Evolutionary conservation across 2,888 invertebrate genomes (phyloP).

Genomic region (Leptogaster cylindrica): DNA sequence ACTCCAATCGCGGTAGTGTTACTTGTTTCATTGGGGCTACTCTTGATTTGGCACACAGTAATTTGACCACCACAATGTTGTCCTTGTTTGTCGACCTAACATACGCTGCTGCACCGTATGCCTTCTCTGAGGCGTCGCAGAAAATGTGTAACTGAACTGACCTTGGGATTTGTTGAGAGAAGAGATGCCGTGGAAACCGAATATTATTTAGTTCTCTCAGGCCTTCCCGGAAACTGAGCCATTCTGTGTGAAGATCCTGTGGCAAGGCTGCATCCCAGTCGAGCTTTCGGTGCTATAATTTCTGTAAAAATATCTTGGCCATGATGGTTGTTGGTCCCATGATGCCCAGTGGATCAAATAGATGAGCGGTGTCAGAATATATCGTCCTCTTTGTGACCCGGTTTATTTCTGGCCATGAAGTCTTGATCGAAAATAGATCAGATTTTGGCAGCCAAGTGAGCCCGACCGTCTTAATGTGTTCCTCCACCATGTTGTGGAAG

Average conservation of each 20-base stretch:
- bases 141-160: constrained; percentile 14
- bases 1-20: not conserved
- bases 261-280: constrained; percentile 10
- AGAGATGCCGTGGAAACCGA: not conserved
- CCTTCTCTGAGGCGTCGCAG: constrained; percentile 13
- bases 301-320: constrained; percentile 12
- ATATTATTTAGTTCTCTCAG: not conserved
- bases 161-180: too few relatives aligned
- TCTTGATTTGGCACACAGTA: not conserved
- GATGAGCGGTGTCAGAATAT: too few relatives aligned
- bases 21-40: not conserved
- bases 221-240: not conserved
- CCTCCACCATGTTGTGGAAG: too few relatives aligned
- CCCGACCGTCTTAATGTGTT: too few relatives aligned
- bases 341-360: constrained; percentile 21
- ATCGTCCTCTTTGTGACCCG: too few relatives aligned
- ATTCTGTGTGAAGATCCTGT: not conserved
- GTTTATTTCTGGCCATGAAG: too few relatives aligned
- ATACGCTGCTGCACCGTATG: not conserved
- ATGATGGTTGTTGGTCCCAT: not conserved
- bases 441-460: too few relatives aligned
- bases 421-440: too few relatives aligned
- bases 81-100: not conserved
- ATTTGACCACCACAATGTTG: not conserved
- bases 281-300: not conserved